Conservation (phyloP, 2,113 vertebrate species). For the Pelobates fuscus region DNA sequence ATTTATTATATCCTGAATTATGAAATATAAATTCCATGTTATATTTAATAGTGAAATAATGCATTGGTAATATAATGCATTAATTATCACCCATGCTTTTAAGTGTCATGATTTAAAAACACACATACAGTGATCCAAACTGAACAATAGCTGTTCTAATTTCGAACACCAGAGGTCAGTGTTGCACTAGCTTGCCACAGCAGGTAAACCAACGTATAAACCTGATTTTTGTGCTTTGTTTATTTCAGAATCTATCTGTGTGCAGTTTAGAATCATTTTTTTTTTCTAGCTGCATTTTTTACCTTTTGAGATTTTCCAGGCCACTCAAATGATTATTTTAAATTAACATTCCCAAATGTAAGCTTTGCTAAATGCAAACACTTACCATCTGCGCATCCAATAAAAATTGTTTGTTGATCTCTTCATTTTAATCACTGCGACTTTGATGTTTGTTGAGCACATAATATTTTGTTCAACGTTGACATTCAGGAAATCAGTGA, state of each 20-base stretch:
- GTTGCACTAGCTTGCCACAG: constrained; percentile 3
- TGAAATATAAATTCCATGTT: too few species aligned
- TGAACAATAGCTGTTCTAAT: background rate
- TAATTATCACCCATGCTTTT: too few species aligned
- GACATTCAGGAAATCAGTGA: background rate
- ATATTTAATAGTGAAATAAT: too few species aligned
- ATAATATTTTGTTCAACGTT: background rate
- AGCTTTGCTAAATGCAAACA: background rate
- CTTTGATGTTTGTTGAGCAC: constrained; percentile 1
- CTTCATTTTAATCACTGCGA: background rate
- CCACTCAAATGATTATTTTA: background rate
- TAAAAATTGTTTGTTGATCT: constrained; percentile 8
- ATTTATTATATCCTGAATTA: too few species aligned
- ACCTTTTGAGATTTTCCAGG: background rate
- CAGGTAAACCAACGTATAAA: background rate
- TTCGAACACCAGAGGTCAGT: constrained; percentile 26
- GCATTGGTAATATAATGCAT: too few species aligned
- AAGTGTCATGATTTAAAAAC: too few species aligned
- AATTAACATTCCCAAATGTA: background rate
- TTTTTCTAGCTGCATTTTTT: background rate
- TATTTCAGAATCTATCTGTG: too few species aligned
- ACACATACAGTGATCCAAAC: too few species aligned
- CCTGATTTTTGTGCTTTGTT: too few species aligned
- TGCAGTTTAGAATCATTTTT: too few species aligned
- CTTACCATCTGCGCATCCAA: background rate